Evolutionary conservation across 2,888 invertebrate genomes (phyloP), one percentile per base, ranked within the genome.

Genomic region (Parasteatoda lunata): DNA sequence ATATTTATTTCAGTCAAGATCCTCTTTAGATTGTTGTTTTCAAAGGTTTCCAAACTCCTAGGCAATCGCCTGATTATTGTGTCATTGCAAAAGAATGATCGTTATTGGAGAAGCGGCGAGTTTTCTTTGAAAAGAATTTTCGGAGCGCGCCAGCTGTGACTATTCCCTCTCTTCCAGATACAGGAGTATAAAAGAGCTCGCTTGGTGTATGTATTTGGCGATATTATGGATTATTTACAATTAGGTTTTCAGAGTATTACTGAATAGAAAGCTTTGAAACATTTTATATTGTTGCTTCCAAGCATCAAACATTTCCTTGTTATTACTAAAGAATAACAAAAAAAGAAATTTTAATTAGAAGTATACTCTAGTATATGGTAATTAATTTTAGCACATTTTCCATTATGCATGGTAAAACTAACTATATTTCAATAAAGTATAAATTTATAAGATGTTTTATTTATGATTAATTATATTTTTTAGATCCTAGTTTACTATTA

Each of bases 31-130:
- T 78, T 79, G 69, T 66, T 68, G 69, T 78, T 84, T 79, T 75
- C 75, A 78, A 84, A 84, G 69, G 84, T 64, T 79, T 75, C 69
- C 30, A 30, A 71, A 75, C 77, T 75, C 84, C 75, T 79, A 73
- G 75, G 84, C 72, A 79, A 84, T 79, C 70, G 84, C 59, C 84
- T 78, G 73, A 84, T 84, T 84, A 84, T 84, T 84, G 84, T 84
- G 84, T 75, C 79, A 84, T 84, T 75, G 45, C 51, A 15, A 76
- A 70, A 84, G 84, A 84, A 84, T 84, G 79, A 84, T 84, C 79
- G 79, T 79, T 84, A 84, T 77, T 52, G 71, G 69, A 78, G 78
- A 70, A 69, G 79, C 78, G 80, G 48, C 52, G 47, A 48, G 52
- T 72, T 59, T 73, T 65, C 81, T 81, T 81, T 84, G 64, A 84